Percentiles rank a stretch among this genome's conserved stretches.
Evolutionary conservation across 1,140 invertebrate species (phyloP).

Genomic region (Ganaspis sp.): DNA sequence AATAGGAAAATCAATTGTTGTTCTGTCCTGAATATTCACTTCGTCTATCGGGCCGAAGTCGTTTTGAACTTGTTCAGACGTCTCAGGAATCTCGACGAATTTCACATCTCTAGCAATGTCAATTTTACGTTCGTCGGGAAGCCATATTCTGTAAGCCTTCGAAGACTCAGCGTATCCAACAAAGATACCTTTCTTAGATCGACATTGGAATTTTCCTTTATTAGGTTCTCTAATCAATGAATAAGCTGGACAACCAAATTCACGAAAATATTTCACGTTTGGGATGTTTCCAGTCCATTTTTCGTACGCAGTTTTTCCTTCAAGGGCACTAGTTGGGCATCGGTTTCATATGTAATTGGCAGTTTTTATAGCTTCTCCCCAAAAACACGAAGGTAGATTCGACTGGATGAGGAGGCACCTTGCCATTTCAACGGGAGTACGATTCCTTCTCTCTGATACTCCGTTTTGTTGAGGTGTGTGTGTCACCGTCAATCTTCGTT

Average conservation of each 20-base stretch:
- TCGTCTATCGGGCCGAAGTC: not conserved
- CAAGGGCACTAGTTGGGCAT: slow-evolving; percentile 11
- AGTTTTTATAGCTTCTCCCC: slow-evolving; percentile 36
- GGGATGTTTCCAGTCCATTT: slow-evolving; percentile 40
- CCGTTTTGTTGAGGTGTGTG: slow-evolving; percentile 33
- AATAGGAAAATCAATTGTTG: too few species aligned
- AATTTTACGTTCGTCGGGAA: slow-evolving; percentile 33
- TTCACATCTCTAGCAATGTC: slow-evolving; percentile 40
- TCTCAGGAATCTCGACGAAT: slow-evolving; percentile 38
- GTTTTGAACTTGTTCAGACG: not conserved
- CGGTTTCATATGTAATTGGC: slow-evolving; percentile 38
- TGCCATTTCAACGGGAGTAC: slow-evolving; percentile 40
- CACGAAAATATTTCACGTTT: not conserved
- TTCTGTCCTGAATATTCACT: too few species aligned
- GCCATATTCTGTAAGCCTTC: slow-evolving; percentile 44
- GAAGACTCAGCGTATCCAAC: slow-evolving; percentile 46
- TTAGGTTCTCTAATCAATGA: not conserved
- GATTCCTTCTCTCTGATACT: slow-evolving; percentile 33
- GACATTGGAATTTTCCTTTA: slow-evolving; percentile 31
- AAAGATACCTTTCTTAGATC: slow-evolving; percentile 47
- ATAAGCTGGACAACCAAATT: slow-evolving; percentile 16
- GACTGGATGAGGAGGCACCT: slow-evolving; percentile 34
- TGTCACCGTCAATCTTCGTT: slow-evolving; percentile 41
- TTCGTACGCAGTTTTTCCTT: slow-evolving; percentile 45
- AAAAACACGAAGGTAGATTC: slow-evolving; percentile 23